Conservation (phyloP, 2,113 vertebrate species). For the Dipodomys stephensi region DNA sequence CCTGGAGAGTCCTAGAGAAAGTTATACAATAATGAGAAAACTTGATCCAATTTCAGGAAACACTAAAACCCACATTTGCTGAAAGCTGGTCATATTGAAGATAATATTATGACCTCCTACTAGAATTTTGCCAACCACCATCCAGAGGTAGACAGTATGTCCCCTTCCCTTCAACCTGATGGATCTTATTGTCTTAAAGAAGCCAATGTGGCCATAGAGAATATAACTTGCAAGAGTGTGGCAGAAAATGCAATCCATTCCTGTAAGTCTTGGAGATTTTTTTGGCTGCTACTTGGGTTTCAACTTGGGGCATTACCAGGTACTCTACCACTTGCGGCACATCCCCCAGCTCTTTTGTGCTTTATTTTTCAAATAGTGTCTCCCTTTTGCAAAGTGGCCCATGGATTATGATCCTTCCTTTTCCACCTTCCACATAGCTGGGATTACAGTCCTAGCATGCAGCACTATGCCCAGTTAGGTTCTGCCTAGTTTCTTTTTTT, state of each 20-base stretch:
- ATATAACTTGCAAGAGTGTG: background rate
- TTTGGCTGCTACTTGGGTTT: no score
- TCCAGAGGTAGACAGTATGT: conserved; percentile 15
- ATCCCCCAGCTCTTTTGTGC: no score
- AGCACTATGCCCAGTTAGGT: background rate
- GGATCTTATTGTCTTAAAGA: conserved; percentile 1
- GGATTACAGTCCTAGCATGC: no score
- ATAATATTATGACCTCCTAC: background rate
- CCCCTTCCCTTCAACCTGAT: background rate
- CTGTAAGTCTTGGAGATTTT: no score
- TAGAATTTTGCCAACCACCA: background rate
- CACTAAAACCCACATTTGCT: conserved; percentile 24
- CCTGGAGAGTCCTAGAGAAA: background rate
- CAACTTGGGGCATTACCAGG: no score
- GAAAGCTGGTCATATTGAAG: background rate
- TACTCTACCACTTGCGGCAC: no score
- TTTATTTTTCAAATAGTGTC: no score
- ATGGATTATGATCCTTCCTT: no score
- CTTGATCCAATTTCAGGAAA: conserved; percentile 38
- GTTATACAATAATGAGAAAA: conserved; percentile 4
- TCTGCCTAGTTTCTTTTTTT: background rate
- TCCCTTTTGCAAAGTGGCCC: no score
- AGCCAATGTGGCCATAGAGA: background rate
- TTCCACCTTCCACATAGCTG: no score
- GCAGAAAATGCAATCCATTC: background rate